Evolutionary conservation across 1,140 invertebrate species (phyloP), one percentile per base, ranked within the genome.

Genomic region (Drosophila lacteicornis): DNA sequence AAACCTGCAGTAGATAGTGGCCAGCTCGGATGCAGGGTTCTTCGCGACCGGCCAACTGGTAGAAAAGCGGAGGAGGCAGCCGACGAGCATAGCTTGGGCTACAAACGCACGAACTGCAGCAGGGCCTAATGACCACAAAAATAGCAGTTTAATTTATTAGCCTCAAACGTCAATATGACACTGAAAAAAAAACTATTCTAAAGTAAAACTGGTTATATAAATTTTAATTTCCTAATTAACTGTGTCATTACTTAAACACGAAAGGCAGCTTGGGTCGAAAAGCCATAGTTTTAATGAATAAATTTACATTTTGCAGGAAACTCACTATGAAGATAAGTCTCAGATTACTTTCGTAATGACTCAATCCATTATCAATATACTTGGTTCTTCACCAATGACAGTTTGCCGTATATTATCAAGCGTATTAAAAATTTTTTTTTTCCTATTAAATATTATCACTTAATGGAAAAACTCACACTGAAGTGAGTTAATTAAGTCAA

Each of bases 61-160:
- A 77, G 65, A 42, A 11, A 43, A 19, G 38, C 12, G 57, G 43
- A 36, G 42, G 57, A 53, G 57, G 15, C 57, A 60, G 27, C 4
- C 47, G 30, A 25, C 19, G 30, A 30, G 3, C 61, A 33, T n/a
- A 17, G 43, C 43, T 27, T 42, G 42, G 51, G 30, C 69, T 43
- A 43, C 70, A 75, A 77, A 71, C 70, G 75, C 74, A 77, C 81
- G 65, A 79, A 68, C 79, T 85, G 83, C 75, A 86, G 79, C 73
- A 61, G 40, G 62, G 79, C 82, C 82, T 85, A 85, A 85, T 85
- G 82, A 85, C 82, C 61, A 85, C 82, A 86, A 85, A 85, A 82
- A 86, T 85, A 85, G 82, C 82, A 82, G 75, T 47, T 85, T 85
- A 82, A 85, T 85, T 85, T 85, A 85, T 86, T 71, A 60, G 65